Percentiles rank a stretch among this genome's conserved stretches.
These are phyloP conservation scores for Distichodus sexfasciatus DNA, from an alignment of 2,797 vertebrate genomes.

Conservation along the genomic window DNA sequence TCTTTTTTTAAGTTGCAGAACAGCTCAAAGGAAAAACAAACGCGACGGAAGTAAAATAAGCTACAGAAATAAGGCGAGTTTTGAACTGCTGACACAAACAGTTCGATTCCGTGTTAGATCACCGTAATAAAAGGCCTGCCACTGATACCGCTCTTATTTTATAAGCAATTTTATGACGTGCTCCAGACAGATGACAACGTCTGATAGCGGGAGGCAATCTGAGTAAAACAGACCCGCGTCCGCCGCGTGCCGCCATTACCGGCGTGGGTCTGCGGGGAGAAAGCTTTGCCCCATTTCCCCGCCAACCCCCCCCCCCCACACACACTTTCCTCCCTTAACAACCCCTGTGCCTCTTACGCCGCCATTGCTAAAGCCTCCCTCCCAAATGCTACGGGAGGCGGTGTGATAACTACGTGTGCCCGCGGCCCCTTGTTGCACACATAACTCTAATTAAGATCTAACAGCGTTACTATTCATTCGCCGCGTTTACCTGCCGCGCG, in stretches of 20 bases:
- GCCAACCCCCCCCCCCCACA: too few species aligned
- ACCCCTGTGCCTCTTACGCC: conserved; percentile 28
- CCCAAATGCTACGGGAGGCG: conserved; percentile 32
- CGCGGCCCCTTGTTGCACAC: conserved; percentile 40
- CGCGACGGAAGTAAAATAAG: too few species aligned
- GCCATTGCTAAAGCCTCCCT: conserved; percentile 29
- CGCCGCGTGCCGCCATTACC: neutral
- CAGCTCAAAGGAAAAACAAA: too few species aligned
- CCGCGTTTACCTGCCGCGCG: conserved; percentile 41
- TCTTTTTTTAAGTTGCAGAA: too few species aligned
- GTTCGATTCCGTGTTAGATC: too few species aligned
- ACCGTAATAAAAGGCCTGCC: too few species aligned
- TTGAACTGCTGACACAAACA: too few species aligned
- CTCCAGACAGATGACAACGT: neutral
- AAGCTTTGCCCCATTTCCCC: conserved; percentile 19
- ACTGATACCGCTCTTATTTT: too few species aligned
- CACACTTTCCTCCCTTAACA: too few species aligned
- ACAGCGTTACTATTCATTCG: conserved; percentile 45
- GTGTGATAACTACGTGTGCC: conserved; percentile 37
- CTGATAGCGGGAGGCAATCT: conserved; percentile 8
- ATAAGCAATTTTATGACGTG: neutral
- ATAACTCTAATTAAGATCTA: conserved; percentile 54
- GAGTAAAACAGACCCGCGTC: neutral
- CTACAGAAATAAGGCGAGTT: too few species aligned
- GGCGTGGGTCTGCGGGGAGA: conserved; percentile 2